Evolutionary conservation across 2,888 invertebrate genomes (phyloP).

Genomic region (Chaetogeoica ovagalla): DNA sequence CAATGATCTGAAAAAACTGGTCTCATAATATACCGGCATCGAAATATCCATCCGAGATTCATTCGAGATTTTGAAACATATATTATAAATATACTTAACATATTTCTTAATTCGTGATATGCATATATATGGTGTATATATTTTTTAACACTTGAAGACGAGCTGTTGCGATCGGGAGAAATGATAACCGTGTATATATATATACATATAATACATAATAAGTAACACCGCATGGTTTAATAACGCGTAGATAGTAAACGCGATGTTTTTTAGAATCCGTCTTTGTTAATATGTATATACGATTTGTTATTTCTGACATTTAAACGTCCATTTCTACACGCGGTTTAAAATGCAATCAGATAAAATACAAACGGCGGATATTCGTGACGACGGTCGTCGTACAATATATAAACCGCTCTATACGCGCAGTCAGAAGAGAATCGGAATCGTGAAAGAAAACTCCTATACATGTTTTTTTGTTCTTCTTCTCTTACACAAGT

Average conservation of each 20-base stretch:
- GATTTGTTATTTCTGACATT: background rate
- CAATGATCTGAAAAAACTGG: constrained; percentile 7
- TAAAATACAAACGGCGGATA: background rate
- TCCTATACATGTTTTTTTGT: too few relatives aligned
- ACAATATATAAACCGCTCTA: too few relatives aligned
- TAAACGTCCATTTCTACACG: background rate
- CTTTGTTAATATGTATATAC: background rate
- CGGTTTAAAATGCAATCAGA: background rate
- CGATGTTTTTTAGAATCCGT: background rate
- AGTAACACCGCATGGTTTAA: too few relatives aligned
- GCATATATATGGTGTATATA: too few relatives aligned
- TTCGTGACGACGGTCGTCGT: background rate
- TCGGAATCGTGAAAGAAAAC: background rate
- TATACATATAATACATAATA: too few relatives aligned
- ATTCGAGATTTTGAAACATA: constrained; percentile 3
- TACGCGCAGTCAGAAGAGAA: too few relatives aligned
- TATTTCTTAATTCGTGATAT: constrained; percentile 6
- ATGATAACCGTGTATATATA: too few relatives aligned
- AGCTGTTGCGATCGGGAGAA: background rate
- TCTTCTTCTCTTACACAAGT: too few relatives aligned
- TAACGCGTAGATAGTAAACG: background rate
- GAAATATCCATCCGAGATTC: background rate
- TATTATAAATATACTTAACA: background rate
- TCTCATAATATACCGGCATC: background rate
- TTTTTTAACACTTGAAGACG: background rate